phyloP scores from a whole-genome alignment of 2,888 invertebrate genomes.

The Cyclophora punctaria region DNA sequence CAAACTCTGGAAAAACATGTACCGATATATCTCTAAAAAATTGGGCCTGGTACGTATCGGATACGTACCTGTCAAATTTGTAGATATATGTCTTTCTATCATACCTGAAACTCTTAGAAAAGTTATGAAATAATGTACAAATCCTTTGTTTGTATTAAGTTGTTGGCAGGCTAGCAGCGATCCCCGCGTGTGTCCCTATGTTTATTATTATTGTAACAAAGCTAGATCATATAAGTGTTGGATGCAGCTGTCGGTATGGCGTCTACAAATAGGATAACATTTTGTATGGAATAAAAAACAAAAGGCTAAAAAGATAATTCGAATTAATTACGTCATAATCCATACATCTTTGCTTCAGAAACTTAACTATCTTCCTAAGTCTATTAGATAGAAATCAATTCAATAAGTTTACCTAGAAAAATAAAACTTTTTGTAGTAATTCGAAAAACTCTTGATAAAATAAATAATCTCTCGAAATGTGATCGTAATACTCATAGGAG shows the following conservation, averaged over 20 bases:
- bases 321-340: constrained; percentile 49
- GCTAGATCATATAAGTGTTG: constrained; percentile 23
- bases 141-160: too few species aligned
- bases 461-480: constrained; percentile 13
- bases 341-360: constrained; percentile 59
- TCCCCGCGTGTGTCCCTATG: too few species aligned
- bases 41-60: too few species aligned
- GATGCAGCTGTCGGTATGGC: constrained; percentile 8
- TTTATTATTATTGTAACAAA: background rate
- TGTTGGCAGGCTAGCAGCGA: too few species aligned
- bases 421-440: constrained; percentile 15
- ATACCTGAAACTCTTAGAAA: too few species aligned
- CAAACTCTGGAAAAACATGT: too few species aligned
- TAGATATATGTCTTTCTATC: too few species aligned
- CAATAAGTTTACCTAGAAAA: constrained; percentile 18
- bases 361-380: constrained; percentile 49
- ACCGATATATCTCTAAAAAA: too few species aligned
- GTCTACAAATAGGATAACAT: constrained; percentile 34
- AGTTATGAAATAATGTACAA: too few species aligned
- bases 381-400: constrained; percentile 50
- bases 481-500: constrained; percentile 34
- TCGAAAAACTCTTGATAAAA: constrained; percentile 12
- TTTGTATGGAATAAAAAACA: constrained; percentile 35
- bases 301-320: constrained; percentile 17
- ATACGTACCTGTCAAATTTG: too few species aligned